Conservation (phyloP, 2,113 vertebrate genomes). For the Lagenorhynchus albirostris region DNA sequence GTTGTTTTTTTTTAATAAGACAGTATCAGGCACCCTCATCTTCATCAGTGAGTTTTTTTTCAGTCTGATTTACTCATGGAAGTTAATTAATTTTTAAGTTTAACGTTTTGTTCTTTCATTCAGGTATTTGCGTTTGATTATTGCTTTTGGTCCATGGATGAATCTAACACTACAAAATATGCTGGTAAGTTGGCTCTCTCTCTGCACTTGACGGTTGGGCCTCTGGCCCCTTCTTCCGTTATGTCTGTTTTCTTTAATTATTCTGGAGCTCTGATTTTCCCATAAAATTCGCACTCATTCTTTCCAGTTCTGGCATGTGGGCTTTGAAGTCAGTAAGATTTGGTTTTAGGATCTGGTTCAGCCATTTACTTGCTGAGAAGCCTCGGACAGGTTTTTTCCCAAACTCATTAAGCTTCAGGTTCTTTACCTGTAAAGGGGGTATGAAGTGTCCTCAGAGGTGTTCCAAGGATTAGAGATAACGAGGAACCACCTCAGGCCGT, state of each 20-base stretch:
- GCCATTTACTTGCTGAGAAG: neutral
- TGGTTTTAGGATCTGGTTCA: neutral
- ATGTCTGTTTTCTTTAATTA: neutral
- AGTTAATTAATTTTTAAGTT: constrained; percentile 1
- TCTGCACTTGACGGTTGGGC: neutral
- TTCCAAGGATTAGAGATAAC: neutral
- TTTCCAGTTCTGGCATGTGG: neutral
- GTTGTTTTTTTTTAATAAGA: neutral
- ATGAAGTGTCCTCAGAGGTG: neutral
- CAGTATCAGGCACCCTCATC: neutral
- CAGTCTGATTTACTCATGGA: neutral
- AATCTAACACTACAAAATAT: constrained; percentile 95
- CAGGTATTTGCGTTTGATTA: constrained; percentile 99
- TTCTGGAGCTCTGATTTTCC: neutral
- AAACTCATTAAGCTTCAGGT: neutral
- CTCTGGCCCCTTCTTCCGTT: neutral
- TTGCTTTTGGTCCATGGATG: constrained; percentile 99
- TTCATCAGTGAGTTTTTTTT: neutral
- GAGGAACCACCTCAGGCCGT: no score
- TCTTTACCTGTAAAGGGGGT: neutral
- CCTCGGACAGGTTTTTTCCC: no score
- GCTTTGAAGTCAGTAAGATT: neutral
- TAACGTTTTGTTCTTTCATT: constrained; percentile 62
- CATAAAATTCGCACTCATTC: neutral
- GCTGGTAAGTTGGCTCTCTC: constrained; percentile 87